Evolutionary conservation across 2,797 vertebrate species (phyloP), one percentile per base, ranked within the genome.

Genomic region (Sparidentex hasta): DNA sequence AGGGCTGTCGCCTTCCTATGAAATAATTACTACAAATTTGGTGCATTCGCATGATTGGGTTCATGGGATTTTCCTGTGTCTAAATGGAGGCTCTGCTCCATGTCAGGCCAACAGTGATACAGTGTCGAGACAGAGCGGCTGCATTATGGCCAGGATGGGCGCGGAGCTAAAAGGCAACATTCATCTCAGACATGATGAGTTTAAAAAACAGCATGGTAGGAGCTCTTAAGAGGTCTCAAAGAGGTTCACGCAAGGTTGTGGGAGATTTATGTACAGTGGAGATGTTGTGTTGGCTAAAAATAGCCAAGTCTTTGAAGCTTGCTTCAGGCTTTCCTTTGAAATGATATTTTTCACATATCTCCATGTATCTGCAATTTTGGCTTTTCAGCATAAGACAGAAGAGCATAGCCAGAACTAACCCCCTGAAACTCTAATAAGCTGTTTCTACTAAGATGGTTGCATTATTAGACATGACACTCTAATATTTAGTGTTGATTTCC

Each of bases 21-120:
- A 92, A 92, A 93, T 91, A 90, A 94, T 93, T 91, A 87, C 90
- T 80, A 91, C 92, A 93, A 93, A 93, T 93, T 89, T 88, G 81
- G 87, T 88, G 87, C 82, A 57, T 93, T 91, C 52, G 75, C 88
- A 86, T 91, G 92, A 93, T 92, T 92, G 88, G 89, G 83, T 93
- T 91, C 84, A 85, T 90, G 91, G 90, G 93, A 94, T 93, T 93
- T 93, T 93, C 92, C 90, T 91, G 87, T 29, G 90, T 80, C 86
- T 91, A 79, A 89, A 87, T 47, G 70, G 78, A 81, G 86, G 82
- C 84, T 90, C 92, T 94, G 93, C 86, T 93, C 83, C 90, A 77
- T 87, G 91, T 95, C 94, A 93, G 86, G 66, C 66, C 84, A 70
- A 74, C 84, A 74, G 88, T 46, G 80, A 83, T 89, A 83, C 89